These are phyloP conservation scores for Acanthopleura granulata DNA, from an alignment of 2,888 invertebrate genomes.

Conservation along the genomic window DNA sequence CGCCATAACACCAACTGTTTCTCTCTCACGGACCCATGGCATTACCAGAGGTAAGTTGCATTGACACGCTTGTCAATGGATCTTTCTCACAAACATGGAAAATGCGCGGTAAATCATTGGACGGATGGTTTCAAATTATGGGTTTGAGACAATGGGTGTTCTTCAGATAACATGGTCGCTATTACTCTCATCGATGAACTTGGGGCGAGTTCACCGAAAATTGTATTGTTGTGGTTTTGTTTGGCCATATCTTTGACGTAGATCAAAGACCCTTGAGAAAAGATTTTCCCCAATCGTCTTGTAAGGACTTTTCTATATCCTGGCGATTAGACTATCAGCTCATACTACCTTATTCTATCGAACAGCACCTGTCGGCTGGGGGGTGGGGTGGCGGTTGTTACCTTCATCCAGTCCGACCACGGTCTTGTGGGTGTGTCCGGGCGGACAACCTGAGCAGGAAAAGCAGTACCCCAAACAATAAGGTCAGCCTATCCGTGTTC, in stretches of 20 bases:
- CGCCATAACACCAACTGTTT: conserved; percentile 6
- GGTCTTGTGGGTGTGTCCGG: too few species aligned
- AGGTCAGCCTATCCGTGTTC: background rate
- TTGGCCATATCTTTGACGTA: background rate
- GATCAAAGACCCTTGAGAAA: background rate
- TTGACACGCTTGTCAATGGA: background rate
- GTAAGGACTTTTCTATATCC: background rate
- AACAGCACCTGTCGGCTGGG: background rate
- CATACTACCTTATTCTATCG: background rate
- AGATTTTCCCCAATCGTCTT: conserved; percentile 1
- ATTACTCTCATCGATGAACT: background rate
- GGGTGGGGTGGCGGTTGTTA: too few species aligned
- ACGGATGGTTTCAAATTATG: background rate
- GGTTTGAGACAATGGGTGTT: conserved; percentile 11
- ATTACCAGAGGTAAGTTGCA: background rate
- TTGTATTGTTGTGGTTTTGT: background rate
- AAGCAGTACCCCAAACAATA: background rate
- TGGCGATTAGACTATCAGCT: background rate
- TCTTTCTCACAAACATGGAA: background rate
- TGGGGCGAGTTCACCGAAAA: background rate
- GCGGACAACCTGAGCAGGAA: too few species aligned
- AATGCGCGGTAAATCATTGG: background rate
- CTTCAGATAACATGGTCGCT: background rate
- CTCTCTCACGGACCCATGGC: background rate
- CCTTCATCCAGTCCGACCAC: too few species aligned